phyloP scores from a whole-genome alignment of 1,140 invertebrate genomes.

The Drosophila azteca region DNA sequence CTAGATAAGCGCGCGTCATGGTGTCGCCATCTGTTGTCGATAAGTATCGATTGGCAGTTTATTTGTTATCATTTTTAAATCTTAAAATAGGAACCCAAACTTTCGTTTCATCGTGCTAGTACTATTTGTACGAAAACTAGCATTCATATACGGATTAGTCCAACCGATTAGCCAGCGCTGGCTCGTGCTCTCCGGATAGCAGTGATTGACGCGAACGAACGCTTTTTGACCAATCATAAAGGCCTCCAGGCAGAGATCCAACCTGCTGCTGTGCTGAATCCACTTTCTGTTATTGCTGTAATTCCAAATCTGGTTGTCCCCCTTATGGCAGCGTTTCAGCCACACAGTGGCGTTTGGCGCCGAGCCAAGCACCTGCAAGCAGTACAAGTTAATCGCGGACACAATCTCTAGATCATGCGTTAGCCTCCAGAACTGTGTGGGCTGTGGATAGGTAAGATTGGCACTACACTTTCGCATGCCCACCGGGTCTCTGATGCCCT shows the following conservation, averaged over 20 bases:
- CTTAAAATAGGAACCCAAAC: not conserved
- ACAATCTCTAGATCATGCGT: constrained; percentile 85
- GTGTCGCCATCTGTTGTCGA: constrained; percentile 34
- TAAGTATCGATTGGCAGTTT: not conserved
- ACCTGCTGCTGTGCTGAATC: too few species aligned
- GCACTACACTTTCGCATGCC: constrained; percentile 79
- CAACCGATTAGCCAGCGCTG: constrained; percentile 91
- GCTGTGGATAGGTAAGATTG: constrained; percentile 46
- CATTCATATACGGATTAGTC: too few species aligned
- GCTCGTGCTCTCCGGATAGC: constrained; percentile 87
- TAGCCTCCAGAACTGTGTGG: constrained; percentile 61
- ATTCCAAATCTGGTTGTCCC: too few species aligned
- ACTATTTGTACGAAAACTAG: too few species aligned
- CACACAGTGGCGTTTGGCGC: too few species aligned
- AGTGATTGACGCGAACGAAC: constrained; percentile 88
- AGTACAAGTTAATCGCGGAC: too few species aligned
- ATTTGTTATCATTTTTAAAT: not conserved
- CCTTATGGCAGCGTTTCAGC: too few species aligned
- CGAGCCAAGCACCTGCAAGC: too few species aligned
- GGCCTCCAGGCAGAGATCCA: constrained; percentile 74
- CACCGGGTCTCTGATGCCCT: constrained; percentile 87
- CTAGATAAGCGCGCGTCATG: constrained; percentile 12
- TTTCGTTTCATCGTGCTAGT: too few species aligned
- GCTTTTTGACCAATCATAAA: constrained; percentile 72
- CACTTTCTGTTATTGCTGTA: too few species aligned